Conservation (phyloP, 2,888 invertebrate genomes). For the Hemicrepidius hirtus region DNA sequence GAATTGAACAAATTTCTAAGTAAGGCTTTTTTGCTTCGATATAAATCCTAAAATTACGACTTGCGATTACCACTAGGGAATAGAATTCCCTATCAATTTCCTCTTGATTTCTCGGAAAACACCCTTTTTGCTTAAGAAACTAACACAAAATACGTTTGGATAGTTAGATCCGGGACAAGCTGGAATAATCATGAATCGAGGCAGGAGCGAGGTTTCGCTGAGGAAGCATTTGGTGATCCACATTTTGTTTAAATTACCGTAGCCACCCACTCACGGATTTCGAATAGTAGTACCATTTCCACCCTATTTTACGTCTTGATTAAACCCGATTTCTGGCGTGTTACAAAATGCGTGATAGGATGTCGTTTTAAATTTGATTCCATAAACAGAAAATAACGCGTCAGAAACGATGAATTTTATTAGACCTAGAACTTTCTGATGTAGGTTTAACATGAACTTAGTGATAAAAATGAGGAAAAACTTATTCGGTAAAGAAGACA, state of each 20-base stretch:
- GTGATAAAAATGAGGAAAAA: constrained; percentile 7
- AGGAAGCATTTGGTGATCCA: constrained; percentile 23
- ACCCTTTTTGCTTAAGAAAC: neutral
- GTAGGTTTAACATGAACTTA: constrained; percentile 22
- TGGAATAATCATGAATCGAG: constrained; percentile 11
- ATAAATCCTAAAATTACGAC: too few species aligned
- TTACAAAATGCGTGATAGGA: constrained; percentile 24
- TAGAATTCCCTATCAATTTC: constrained; percentile 10
- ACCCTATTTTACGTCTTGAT: constrained; percentile 29
- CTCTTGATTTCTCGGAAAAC: constrained; percentile 10
- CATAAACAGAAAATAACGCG: neutral
- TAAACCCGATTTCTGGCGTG: constrained; percentile 22
- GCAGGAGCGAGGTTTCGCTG: constrained; percentile 6
- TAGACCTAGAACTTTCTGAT: constrained; percentile 10
- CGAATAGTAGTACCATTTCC: constrained; percentile 18
- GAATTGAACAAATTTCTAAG: too few species aligned
- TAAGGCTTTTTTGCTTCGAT: too few species aligned
- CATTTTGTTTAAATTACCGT: constrained; percentile 27
- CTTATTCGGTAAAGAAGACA: constrained; percentile 11
- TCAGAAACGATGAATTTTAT: constrained; percentile 15
- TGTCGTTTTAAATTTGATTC: constrained; percentile 25
- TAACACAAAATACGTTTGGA: neutral
- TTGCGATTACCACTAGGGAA: neutral
- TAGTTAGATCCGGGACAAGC: constrained; percentile 6
- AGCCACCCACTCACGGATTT: constrained; percentile 26